Percentiles rank a stretch among this genome's conserved stretches.
Conservation (phyloP, 2,113 vertebrate species). For the Epinephelus moara region DNA sequence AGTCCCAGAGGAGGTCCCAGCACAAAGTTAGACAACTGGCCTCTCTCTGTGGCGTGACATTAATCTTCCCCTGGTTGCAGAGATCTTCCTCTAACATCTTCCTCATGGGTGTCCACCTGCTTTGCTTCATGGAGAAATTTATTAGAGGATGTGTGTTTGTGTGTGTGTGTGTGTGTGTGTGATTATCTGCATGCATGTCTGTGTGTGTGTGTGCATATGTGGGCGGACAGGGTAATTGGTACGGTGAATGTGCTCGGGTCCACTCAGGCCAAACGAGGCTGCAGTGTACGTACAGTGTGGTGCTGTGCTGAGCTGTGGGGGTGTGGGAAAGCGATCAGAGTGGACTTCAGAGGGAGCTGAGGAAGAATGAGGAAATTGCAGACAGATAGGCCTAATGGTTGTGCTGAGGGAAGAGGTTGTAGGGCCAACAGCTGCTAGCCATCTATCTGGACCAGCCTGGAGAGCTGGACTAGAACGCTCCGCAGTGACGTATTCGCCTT, state of each 20-base stretch:
- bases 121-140: constrained; percentile 54
- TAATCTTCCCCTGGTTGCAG: constrained; percentile 57
- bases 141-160: constrained; percentile 36
- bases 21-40: constrained; percentile 48
- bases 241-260: constrained; percentile 58
- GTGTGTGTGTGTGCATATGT: constrained; percentile 47
- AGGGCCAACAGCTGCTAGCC: constrained; percentile 79
- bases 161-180: constrained; percentile 25
- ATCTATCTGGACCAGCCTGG: constrained; percentile 74
- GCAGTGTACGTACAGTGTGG: constrained; percentile 60
- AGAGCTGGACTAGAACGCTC: constrained; percentile 41
- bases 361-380: constrained; percentile 80
- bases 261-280: constrained; percentile 55
- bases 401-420: constrained; percentile 78
- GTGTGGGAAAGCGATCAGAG: constrained; percentile 79
- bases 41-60: constrained; percentile 42
- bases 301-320: constrained; percentile 64
- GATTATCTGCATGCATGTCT: constrained; percentile 19
- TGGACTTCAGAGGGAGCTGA: constrained; percentile 69
- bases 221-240: constrained; percentile 74
- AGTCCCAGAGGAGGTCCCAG: constrained; percentile 42
- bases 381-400: constrained; percentile 78
- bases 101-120: constrained; percentile 67
- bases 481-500: constrained; percentile 53
- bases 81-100: constrained; percentile 67